These are phyloP conservation scores for Sesamia inferens DNA, from an alignment of 2,888 invertebrate species.

Conservation along the genomic window DNA sequence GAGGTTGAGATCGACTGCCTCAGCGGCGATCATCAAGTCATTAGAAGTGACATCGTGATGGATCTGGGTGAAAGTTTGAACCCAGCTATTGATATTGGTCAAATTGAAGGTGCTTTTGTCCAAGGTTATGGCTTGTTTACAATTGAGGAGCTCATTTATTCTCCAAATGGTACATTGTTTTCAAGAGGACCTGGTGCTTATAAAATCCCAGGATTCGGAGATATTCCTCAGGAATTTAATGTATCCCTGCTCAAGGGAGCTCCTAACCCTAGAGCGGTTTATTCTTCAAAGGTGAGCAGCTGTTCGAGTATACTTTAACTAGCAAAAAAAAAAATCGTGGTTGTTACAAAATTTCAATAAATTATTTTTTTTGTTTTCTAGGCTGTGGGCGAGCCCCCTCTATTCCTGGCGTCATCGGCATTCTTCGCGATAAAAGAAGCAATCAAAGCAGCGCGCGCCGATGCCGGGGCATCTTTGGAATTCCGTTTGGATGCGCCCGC, in stretches of 20 bases:
- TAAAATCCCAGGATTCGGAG: constrained; percentile 97
- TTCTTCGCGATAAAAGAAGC: constrained; percentile 98
- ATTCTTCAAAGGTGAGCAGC: constrained; percentile 96
- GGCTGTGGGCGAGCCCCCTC: constrained; percentile 98
- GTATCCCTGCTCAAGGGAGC: constrained; percentile 97
- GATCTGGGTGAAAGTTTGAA: constrained; percentile 98
- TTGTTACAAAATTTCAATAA: neutral
- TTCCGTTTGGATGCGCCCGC: constrained; percentile 95
- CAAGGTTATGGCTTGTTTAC: constrained; percentile 98
- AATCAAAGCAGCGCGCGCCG: constrained; percentile 93
- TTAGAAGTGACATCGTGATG: constrained; percentile 98
- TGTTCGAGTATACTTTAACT: neutral
- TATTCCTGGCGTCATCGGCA: constrained; percentile 96
- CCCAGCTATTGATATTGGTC: constrained; percentile 99
- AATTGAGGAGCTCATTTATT: constrained; percentile 96
- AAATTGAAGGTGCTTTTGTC: constrained; percentile 98
- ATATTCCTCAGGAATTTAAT: constrained; percentile 97
- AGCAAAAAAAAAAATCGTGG: neutral
- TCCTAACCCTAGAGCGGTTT: constrained; percentile 97
- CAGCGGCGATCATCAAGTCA: constrained; percentile 97
- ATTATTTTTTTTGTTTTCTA: constrained; percentile 77
- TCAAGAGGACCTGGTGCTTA: constrained; percentile 98
- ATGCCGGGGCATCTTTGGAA: constrained; percentile 90
- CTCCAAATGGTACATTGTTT: constrained; percentile 94
- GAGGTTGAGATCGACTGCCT: constrained; percentile 98